These are phyloP conservation scores for Odontocolon sp. DNA, from an alignment of 2,888 invertebrate species.

Conservation along the genomic window DNA sequence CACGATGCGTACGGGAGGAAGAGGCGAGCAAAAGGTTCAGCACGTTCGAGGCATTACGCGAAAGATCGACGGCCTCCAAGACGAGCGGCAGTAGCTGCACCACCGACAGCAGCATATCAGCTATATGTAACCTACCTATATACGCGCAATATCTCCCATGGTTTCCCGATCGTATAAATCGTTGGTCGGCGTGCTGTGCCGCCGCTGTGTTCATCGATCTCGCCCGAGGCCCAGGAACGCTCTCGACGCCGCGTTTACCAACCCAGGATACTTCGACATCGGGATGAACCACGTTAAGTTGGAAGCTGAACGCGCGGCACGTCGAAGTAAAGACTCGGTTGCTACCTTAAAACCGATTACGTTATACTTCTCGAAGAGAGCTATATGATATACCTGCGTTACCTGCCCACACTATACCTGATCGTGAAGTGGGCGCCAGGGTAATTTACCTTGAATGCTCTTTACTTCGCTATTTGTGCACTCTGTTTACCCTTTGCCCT, in stretches of 20 bases:
- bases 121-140: constrained; percentile 20
- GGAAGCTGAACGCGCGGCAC: constrained; percentile 55
- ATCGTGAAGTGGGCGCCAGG: constrained; percentile 48
- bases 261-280: constrained; percentile 5
- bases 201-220: constrained; percentile 50
- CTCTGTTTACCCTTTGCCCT: constrained; percentile 52
- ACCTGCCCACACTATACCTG: constrained; percentile 5
- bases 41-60: constrained; percentile 59
- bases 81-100: constrained; percentile 21
- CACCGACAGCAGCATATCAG: constrained; percentile 6
- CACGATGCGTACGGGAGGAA: background rate
- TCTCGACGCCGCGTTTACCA: background rate
- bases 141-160: constrained; percentile 46
- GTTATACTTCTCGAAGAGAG: constrained; percentile 6
- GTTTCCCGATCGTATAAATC: constrained; percentile 53
- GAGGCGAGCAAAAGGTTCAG: constrained; percentile 14
- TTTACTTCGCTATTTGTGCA: constrained; percentile 33
- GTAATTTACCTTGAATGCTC: constrained; percentile 44
- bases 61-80: constrained; percentile 48
- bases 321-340: constrained; percentile 45
- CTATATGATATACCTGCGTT: background rate
- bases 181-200: constrained; percentile 26
- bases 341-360: constrained; percentile 56
- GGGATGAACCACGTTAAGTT: constrained; percentile 24
- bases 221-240: constrained; percentile 45